Evolutionary conservation across 2,888 invertebrate genomes (phyloP), one percentile per base, ranked within the genome.

Genomic region (Pimpla rufipes): DNA sequence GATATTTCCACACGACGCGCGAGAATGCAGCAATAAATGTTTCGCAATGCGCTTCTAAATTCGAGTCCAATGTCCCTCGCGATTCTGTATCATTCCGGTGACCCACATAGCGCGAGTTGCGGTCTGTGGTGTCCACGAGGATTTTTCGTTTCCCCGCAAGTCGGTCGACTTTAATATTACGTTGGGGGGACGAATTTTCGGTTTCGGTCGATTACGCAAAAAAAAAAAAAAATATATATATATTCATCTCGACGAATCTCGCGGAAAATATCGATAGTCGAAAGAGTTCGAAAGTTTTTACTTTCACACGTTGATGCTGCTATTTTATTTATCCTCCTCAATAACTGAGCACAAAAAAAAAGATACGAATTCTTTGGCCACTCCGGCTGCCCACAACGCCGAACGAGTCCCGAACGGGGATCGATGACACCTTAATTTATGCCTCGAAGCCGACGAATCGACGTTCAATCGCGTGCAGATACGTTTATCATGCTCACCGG

Each of bases 201-300:
- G 29, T 29, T 29, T 29, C 29, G 29, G 5, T 29, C 29, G 29
- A 5, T 29, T 29, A 3, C 29, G 29, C 29, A 29, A 29, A 2
- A 5, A 29, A 29, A n/a, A n/a, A n/a, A n/a, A n/a, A n/a, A n/a
- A n/a, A n/a, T n/a, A n/a, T n/a, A n/a, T n/a, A n/a, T n/a, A 3
- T 29, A 0, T 57, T n/a, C 11, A 29, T 2, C 29, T 29, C 11
- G 8, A 13, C 18, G 8, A 7, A 29, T 57, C 6, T 4, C 4
- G 6, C 10, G 40, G n/a, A n/a, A 45, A 42, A 66, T 1, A 7
- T 23, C 35, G 13, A 59, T 16, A 59, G 35, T 23, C 18, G 13
- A 64, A 42, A 21, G 7, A 10, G 23, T 62, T 40, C 23, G 66
- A 66, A 66, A 66, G 66, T 66, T 23, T 66, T 23, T 13, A 66